Conservation (phyloP, 2,888 invertebrate species). For the Andrena fulva region DNA sequence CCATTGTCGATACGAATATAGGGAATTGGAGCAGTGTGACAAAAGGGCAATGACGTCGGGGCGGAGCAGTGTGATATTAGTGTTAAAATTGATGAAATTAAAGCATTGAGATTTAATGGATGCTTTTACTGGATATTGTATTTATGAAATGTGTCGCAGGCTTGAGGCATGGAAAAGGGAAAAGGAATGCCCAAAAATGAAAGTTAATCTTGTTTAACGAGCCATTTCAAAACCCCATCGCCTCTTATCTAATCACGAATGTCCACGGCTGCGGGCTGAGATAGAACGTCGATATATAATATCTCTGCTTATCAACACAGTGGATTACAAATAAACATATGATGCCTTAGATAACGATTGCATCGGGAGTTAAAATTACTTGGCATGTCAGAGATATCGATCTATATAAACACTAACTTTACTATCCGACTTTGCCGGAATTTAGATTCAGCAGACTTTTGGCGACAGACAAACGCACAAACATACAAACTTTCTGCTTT, state of each 20-base stretch:
- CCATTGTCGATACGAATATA: too few species aligned
- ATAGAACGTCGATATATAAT: background rate
- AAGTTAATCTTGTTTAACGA: conserved; percentile 8
- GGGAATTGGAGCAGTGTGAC: too few species aligned
- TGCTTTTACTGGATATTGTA: too few species aligned
- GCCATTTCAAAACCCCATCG: background rate
- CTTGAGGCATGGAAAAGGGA: background rate
- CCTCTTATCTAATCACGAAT: conserved; percentile 28
- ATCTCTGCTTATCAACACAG: background rate
- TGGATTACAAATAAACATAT: background rate
- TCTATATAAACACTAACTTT: background rate
- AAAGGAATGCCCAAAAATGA: background rate
- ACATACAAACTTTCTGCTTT: too few species aligned
- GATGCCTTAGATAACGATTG: conserved; percentile 3
- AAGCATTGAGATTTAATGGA: too few species aligned
- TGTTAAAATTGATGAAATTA: too few species aligned
- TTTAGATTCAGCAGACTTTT: too few species aligned
- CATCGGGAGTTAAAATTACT: background rate
- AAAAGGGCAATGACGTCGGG: too few species aligned
- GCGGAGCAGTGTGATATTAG: too few species aligned
- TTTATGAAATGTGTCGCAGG: too few species aligned
- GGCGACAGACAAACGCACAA: too few species aligned
- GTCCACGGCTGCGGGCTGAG: background rate
- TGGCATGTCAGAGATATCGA: background rate
- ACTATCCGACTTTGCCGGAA: too few species aligned